These are phyloP conservation scores for Aldrovandia affinis DNA, from an alignment of 2,797 vertebrate genomes.

Conservation along the genomic window DNA sequence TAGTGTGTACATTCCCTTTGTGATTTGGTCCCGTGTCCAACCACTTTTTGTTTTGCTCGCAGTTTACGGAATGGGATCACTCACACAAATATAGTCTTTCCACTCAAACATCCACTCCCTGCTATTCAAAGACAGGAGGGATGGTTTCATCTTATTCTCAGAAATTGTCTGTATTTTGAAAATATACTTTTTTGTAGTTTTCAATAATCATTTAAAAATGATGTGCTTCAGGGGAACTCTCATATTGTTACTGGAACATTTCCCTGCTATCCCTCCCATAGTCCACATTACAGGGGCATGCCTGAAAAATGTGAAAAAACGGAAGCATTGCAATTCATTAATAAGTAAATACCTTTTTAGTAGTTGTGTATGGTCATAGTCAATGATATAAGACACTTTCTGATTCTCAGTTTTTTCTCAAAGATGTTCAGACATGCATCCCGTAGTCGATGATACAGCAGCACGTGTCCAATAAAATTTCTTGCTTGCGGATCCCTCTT, in stretches of 20 bases:
- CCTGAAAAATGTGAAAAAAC: not conserved
- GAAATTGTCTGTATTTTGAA: not conserved
- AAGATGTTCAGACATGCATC: not conserved
- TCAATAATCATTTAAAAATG: not conserved
- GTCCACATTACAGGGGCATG: not conserved
- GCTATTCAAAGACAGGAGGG: not conserved
- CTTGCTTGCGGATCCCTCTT: not conserved
- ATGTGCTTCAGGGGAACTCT: not conserved
- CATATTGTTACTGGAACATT: not conserved
- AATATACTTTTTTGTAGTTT: no score
- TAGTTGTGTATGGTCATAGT: not conserved
- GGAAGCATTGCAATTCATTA: not conserved
- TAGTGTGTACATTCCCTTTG: not conserved
- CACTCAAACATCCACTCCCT: not conserved
- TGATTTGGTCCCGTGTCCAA: not conserved
- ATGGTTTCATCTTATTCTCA: not conserved
- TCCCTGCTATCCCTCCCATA: not conserved
- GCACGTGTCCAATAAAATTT: conserved; percentile 18
- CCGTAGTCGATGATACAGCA: not conserved
- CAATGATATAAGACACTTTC: not conserved
- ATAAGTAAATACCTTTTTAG: not conserved
- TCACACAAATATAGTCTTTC: not conserved
- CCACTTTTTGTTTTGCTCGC: not conserved
- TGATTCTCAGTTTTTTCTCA: not conserved
- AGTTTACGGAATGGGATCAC: no score